Conservation (phyloP, 2,888 invertebrate species). For the Heteropelma amictum region DNA sequence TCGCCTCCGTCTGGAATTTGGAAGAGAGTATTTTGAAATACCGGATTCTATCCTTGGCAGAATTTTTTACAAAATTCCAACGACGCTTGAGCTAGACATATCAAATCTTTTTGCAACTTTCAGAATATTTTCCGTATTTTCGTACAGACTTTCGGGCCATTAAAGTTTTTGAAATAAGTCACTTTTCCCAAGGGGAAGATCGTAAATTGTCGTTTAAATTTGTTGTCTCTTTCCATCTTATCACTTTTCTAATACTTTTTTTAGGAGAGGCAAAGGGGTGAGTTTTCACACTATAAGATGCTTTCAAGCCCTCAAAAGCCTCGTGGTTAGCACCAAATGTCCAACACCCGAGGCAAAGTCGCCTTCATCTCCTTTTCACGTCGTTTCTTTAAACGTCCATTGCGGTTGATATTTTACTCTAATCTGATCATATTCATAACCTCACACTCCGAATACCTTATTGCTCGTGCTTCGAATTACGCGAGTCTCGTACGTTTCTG, state of each 20-base stretch:
- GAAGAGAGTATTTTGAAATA: too few relatives aligned
- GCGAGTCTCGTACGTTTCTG: not conserved
- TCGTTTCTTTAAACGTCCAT: slow-evolving; percentile 14
- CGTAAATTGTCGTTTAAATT: too few relatives aligned
- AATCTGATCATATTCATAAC: not conserved
- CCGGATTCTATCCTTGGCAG: too few relatives aligned
- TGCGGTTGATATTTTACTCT: slow-evolving; percentile 33
- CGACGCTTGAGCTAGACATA: too few relatives aligned
- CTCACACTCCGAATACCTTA: slow-evolving; percentile 7
- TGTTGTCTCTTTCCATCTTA: too few relatives aligned
- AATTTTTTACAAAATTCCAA: too few relatives aligned
- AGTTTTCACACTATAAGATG: slow-evolving; percentile 29
- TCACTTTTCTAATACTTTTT: not conserved
- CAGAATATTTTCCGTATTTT: too few relatives aligned
- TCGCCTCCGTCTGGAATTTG: too few relatives aligned
- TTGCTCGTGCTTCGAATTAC: not conserved
- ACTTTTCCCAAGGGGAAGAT: too few relatives aligned
- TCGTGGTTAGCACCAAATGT: slow-evolving; percentile 28
- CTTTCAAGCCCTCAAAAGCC: slow-evolving; percentile 40
- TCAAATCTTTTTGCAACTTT: too few relatives aligned
- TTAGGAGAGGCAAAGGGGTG: slow-evolving; percentile 9
- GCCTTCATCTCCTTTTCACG: slow-evolving; percentile 13
- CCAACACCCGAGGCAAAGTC: slow-evolving; percentile 7
- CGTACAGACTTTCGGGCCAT: too few relatives aligned
- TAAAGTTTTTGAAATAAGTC: too few relatives aligned